Base-by-base conservation (phyloP, 2,797 vertebrate genomes). In the Pseudomugil tenellus region DNA sequence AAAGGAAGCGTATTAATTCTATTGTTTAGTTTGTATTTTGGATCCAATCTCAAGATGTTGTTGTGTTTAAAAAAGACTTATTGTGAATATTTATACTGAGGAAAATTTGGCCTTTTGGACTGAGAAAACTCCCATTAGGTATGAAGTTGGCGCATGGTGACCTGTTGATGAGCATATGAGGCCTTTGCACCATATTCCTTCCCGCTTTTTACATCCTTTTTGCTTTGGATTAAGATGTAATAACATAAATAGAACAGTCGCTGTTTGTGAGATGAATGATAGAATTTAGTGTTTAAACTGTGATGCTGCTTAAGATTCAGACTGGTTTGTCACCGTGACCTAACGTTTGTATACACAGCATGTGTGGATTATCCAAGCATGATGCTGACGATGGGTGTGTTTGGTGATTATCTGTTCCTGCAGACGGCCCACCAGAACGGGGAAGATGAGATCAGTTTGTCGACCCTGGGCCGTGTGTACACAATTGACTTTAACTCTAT, bases 401-500 rank as follows among this genome's bases (percentile, higher is more conserved):
- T 68, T 69, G 70, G 19, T 80, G 64, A 82, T 83, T 74, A 32
- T 83, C 75, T 86, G 80, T 87, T 78, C 82, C 88, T 83, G 84
- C 92, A 99, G 98, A 98, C 98, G 85, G 98, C 98, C 90, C 98
- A 99, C 94, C 98, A 99, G 94, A 98, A 99, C 76, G 97, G 97
- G 84, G 98, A 99, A 94, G 98, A 99, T 92, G 98, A 99, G 93
- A 99, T 99, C 93, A 99, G 98, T 90, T 93, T 99, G 89, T 99
- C 98, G 72, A 99, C 98, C 0, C 94, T 99, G 80, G 98, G 98
- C 63, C 97, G 98, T 89, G 98, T 99, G 92, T 99, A 99, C 93
- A 99, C 98, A 88, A 99, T 99, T 92, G 98, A 99, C 94, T 99
- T 99, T 94, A 99, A 99, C 93, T 99, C 98, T 97, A 99, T 99